Percentiles rank a stretch among this genome's conserved stretches.
Conservation (phyloP, 2,888 invertebrate genomes). For the Pyrrhia umbra region DNA sequence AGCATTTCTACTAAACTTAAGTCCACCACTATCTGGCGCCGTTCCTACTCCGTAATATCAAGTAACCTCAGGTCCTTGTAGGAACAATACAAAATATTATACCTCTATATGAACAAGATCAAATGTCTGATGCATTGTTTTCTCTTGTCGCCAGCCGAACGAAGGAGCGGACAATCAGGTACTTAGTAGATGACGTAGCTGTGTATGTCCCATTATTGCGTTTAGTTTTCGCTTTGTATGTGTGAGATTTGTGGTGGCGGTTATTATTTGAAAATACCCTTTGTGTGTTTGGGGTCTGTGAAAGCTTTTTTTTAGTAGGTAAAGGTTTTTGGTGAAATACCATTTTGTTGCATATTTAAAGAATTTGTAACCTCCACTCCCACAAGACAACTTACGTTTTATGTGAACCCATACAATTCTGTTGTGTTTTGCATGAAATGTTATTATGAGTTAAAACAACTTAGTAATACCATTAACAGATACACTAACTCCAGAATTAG, state of each 20-base stretch:
- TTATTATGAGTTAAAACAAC: slow-evolving; percentile 6
- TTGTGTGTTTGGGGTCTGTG: background rate
- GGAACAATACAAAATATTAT: slow-evolving; percentile 51
- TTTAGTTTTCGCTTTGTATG: slow-evolving; percentile 31
- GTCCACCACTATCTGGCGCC: slow-evolving; percentile 2
- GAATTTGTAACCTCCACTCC: background rate
- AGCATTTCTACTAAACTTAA: slow-evolving; percentile 14
- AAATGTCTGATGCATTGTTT: slow-evolving; percentile 72
- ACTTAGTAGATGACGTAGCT: slow-evolving; percentile 66
- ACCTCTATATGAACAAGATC: slow-evolving; percentile 65
- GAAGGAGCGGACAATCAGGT: slow-evolving; percentile 89
- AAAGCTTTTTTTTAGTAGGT: background rate
- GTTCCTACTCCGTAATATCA: slow-evolving; percentile 31
- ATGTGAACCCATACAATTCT: slow-evolving; percentile 7
- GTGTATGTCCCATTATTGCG: slow-evolving; percentile 53
- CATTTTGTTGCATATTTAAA: background rate
- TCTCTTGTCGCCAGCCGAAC: slow-evolving; percentile 87
- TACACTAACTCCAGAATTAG: slow-evolving; percentile 35
- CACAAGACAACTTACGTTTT: slow-evolving; percentile 1
- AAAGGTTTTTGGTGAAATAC: background rate
- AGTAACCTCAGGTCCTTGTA: slow-evolving; percentile 46
- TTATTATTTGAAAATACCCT: slow-evolving; percentile 11
- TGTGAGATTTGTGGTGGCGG: slow-evolving; percentile 46
- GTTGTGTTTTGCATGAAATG: slow-evolving; percentile 37
- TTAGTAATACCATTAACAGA: slow-evolving; percentile 13